Base-by-base conservation (phyloP, 2,888 invertebrate species). In the Brachypalpus laphriformis region DNA sequence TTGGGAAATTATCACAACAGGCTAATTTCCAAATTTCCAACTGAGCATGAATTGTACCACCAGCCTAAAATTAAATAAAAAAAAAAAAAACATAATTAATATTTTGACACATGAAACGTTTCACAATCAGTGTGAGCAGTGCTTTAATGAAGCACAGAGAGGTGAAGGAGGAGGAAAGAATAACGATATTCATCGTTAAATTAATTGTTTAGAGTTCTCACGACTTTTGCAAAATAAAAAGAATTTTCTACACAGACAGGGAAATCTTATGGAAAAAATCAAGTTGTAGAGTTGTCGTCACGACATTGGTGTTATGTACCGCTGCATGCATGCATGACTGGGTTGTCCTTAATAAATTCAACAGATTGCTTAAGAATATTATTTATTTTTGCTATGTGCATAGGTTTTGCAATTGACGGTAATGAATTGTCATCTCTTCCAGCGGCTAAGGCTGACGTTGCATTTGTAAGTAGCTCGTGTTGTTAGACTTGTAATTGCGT, bases 1-100 rank as follows among this genome's bases (percentile, higher is more conserved):
- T 49, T 91, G 91, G 93, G 91, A 94, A 90, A 92, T 94, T 92
- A 91, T 94, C 93, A 87, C 94, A 93, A 87, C 94, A 93, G 7
- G 96, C 96, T 80, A 96, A 96, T 92, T 97, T 97, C 97, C 98
- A 98, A 88, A 98, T 96, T 92, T 98, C 97, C 89, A 98, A 92
- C 90, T 97, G 97, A 25, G 97, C 97, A 91, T 96, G 95, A 87
- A 98, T 92, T 88, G 96, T 96, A 90, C 96, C 95, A 57, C 97
- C 97, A 89, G 96, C 95, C 97, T 97, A 93, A 2, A 92, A 91
- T 63, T 18, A 63, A 63, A 81, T 14, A 65, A 40, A 56, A 18
- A 40, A 47, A n/a, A 20, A 18, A 31, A 16, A 45, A 11, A 42
- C 11, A 25, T 25, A 11, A 22, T 22, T n/a, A 18, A 34, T 49